These are phyloP conservation scores for Chrysolophus pictus DNA, from an alignment of 2,797 vertebrate species.

Conservation along the genomic window DNA sequence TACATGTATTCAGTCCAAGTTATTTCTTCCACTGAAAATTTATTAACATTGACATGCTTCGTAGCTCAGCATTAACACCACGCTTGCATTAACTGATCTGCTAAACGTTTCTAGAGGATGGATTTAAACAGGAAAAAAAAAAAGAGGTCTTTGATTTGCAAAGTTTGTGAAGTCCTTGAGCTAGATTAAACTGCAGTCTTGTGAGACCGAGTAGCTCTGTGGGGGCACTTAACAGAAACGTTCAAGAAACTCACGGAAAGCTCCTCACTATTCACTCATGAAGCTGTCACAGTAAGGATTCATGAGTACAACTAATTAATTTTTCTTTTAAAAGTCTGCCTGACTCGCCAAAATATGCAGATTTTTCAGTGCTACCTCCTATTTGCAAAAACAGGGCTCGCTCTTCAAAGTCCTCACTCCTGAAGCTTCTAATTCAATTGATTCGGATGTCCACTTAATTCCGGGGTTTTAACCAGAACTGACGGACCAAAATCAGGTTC, in stretches of 20 bases:
- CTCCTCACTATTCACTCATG: constrained; percentile 46
- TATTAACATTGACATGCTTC: background rate
- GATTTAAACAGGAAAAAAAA: constrained; percentile 4
- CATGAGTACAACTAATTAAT: constrained; percentile 25
- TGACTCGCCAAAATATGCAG: background rate
- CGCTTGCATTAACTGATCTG: background rate
- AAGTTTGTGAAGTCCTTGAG: constrained; percentile 69
- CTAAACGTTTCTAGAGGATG: background rate
- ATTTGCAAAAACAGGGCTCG: background rate
- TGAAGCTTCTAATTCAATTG: background rate
- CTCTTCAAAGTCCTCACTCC: background rate
- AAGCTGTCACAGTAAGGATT: constrained; percentile 26
- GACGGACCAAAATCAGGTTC: fast-evolving
- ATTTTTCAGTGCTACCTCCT: constrained; percentile 18
- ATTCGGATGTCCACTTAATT: background rate
- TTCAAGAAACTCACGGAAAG: constrained; percentile 47
- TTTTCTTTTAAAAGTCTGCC: background rate
- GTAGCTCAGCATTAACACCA: background rate
- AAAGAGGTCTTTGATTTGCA: constrained; percentile 44
- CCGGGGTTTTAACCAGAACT: background rate
- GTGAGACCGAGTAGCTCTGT: constrained; percentile 58
- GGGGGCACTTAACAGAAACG: constrained; percentile 45
- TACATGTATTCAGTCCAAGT: background rate
- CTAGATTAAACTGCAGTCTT: constrained; percentile 70
- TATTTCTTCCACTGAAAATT: background rate